A percentile compares a stretch with the other conserved stretches of the same genome.
phyloP scores from a whole-genome alignment of 2,888 invertebrate species.

The Agrotis exclamationis region DNA sequence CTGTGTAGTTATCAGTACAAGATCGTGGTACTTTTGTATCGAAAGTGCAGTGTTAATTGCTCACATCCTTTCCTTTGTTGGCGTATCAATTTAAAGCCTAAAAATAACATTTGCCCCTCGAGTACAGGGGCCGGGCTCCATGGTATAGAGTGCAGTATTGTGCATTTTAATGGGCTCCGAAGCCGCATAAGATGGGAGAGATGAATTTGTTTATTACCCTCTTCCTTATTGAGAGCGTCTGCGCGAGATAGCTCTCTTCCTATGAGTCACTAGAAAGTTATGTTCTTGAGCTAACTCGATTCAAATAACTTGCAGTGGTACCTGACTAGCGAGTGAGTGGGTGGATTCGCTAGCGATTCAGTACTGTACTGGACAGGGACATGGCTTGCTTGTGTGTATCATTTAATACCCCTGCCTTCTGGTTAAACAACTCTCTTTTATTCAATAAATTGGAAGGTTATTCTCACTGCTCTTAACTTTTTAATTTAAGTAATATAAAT shows the following conservation, averaged over 20 bases:
- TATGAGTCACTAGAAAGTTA: slow-evolving; percentile 91
- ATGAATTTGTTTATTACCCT: slow-evolving; percentile 91
- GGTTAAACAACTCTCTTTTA: slow-evolving; percentile 43
- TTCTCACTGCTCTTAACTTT: slow-evolving; percentile 29
- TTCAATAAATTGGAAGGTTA: slow-evolving; percentile 35
- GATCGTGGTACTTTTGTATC: slow-evolving; percentile 74
- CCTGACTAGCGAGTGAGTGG: slow-evolving; percentile 73
- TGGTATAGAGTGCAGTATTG: slow-evolving; percentile 90
- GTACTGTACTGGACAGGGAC: slow-evolving; percentile 55
- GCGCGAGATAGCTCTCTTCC: slow-evolving; percentile 90
- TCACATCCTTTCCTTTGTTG: slow-evolving; percentile 89
- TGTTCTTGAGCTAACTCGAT: slow-evolving; percentile 87
- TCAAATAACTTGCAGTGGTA: slow-evolving; percentile 80
- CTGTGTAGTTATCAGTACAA: slow-evolving; percentile 65
- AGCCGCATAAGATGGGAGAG: slow-evolving; percentile 90
- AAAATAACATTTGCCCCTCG: slow-evolving; percentile 87
- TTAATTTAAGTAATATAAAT: slow-evolving; percentile 39
- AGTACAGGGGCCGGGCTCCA: slow-evolving; percentile 77
- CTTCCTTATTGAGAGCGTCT: slow-evolving; percentile 91
- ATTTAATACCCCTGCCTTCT: slow-evolving; percentile 41
- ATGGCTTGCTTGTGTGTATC: slow-evolving; percentile 60
- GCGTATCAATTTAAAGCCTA: slow-evolving; percentile 88
- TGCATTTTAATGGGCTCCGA: slow-evolving; percentile 88
- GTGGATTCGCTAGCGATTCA: slow-evolving; percentile 60
- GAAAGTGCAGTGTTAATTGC: slow-evolving; percentile 88